These are phyloP conservation scores for Leuciscus waleckii DNA, from an alignment of 2,797 vertebrate genomes.

Conservation along the genomic window DNA sequence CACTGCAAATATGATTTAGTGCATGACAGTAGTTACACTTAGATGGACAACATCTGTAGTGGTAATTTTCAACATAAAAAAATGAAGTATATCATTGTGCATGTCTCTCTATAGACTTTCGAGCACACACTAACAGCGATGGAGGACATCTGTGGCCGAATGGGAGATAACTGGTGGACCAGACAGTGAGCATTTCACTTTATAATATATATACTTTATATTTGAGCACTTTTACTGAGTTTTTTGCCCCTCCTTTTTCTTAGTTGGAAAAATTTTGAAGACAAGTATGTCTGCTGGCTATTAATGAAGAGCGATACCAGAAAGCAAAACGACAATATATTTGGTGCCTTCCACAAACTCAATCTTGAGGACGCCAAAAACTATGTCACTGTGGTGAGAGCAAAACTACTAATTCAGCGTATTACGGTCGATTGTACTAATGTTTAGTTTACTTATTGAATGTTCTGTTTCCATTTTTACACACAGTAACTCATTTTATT, in stretches of 20 bases:
- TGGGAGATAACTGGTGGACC: slow-evolving; percentile 96
- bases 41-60: neutral
- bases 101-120: slow-evolving; percentile 80
- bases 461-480: neutral
- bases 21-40: neutral
- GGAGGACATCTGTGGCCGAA: slow-evolving; percentile 96
- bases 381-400: slow-evolving; percentile 89
- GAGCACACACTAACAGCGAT: slow-evolving; percentile 94
- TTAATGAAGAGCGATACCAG: slow-evolving; percentile 90
- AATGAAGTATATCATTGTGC: neutral
- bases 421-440: no score
- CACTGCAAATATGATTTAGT: neutral
- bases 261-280: slow-evolving; percentile 93
- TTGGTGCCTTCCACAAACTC: slow-evolving; percentile 92
- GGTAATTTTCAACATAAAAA: neutral
- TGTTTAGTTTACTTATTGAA: neutral
- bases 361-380: slow-evolving; percentile 94
- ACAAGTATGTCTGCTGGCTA: slow-evolving; percentile 84
- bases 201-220: neutral
- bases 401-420: neutral
- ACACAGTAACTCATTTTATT: neutral
- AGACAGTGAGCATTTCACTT: slow-evolving; percentile 79
- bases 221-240: neutral
- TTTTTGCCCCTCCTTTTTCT: neutral
- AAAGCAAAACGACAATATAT: slow-evolving; percentile 86